Evolutionary conservation across 1,140 invertebrate genomes (phyloP), one percentile per base, ranked within the genome.

Genomic region (Campoletis sonorensis): DNA sequence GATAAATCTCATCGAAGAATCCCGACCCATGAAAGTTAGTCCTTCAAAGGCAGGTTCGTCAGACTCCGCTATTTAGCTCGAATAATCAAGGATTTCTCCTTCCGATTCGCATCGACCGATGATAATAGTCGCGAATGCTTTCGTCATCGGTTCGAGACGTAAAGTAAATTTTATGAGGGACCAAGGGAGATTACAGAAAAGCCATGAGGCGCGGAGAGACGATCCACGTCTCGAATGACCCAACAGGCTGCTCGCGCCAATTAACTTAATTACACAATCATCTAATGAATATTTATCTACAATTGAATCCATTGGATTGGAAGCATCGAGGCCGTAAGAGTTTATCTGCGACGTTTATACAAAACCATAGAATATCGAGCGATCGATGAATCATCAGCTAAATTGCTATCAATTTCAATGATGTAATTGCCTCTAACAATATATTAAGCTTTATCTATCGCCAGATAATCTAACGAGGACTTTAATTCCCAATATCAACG

Each of bases 251-350:
- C 51, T n/a, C n/a, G 61, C 84, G 88, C 88, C 89, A 86, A 90
- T 90, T 90, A 90, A 89, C 87, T 90, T 90, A 88, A 90, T 90
- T 89, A 90, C 85, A 87, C 88, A 89, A 90, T 90, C 86, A 88
- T 86, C 86, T 90, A 90, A 90, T 88, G 89, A 90, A 90, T 90
- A 87, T 85, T 83, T 82, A 85, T 81, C 80, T 82, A 70, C 85
- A 83, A 82, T 82, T 82, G 84, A 84, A 85, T 89, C 87, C 86
- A 83, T 77, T 33, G 30, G 16, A 70, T 37, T 58, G 18, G 51
- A 81, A 61, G 58, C 58, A 33, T 23, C 76, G 58, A 64, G 45
- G 21, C n/a, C 27, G 33, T 26, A 13, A 33, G 33, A n/a, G 51
- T 18, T 2, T 54, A 45, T 78, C 76, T 67, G 37, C 18, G 18